Base-by-base conservation (phyloP, 2,888 invertebrate genomes). In the Agrotis exclamationis region DNA sequence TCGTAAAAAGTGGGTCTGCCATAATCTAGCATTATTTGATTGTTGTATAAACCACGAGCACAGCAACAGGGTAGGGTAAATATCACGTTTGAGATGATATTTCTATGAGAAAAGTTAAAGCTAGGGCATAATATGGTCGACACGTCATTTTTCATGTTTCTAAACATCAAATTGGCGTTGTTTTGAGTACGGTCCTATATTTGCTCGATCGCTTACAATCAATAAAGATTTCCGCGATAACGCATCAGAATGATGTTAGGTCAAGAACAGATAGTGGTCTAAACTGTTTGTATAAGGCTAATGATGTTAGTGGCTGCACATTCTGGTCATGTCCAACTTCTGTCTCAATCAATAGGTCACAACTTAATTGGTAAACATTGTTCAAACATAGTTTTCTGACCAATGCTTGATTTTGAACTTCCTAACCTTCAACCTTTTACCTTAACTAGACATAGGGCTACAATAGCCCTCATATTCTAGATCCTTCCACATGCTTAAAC, bases 1-100 rank as follows among this genome's bases (percentile, higher is more conserved):
- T 84, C 77, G 74, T 84, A 85, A 90, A 90, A 89, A 86, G 85
- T 86, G 83, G 86, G 87, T 85, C 87, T 88, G 89, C 88, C 88
- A 80, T 90, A 90, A 83, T 88, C 85, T 74, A 75, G 80, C 75
- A 82, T 85, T 84, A 81, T 85, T 84, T 83, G 79, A 82, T 84
- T 85, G 86, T 86, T 87, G 85, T 85, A 79, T 84, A 84, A 76
- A 88, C 87, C 89, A 88, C 86, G 89, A 89, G 86, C 87, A 82
- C 87, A 86, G 85, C 86, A 83, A 85, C 80, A 86, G 80, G 86
- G 71, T 76, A 76, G 69, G 68, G 66, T 85, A 85, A 82, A 85
- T 83, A 85, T 79, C 71, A 71, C 65, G 65, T 62, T 69, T 20
- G 58, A 24, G 33, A 39, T 60, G 60, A 22, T 70, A 74, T 80